Evolutionary conservation across 2,113 vertebrate genomes (phyloP).

Genomic region (Gulo gulo): DNA sequence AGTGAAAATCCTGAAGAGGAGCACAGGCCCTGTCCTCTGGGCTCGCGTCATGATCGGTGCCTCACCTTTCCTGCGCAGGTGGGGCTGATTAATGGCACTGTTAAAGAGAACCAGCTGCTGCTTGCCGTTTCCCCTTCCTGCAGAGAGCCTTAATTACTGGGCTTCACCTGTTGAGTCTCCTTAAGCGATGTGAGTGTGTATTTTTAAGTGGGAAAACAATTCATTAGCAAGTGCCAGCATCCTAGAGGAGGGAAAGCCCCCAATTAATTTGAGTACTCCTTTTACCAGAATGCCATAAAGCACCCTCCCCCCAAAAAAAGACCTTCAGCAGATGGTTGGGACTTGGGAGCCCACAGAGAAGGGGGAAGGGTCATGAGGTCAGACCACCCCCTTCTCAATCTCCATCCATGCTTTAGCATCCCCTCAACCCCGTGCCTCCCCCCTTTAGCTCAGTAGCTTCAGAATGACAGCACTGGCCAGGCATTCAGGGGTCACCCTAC

Average conservation of each 20-base stretch:
- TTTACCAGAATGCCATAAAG: background rate
- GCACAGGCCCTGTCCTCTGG: background rate
- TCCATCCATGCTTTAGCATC: background rate
- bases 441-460: background rate
- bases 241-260: slow-evolving; percentile 12
- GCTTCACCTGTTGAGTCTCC: slow-evolving; percentile 57
- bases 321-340: background rate
- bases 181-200: background rate
- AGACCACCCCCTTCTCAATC: background rate
- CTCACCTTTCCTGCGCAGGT: background rate
- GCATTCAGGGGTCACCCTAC: background rate
- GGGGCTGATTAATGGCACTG: background rate
- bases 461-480: background rate
- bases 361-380: background rate
- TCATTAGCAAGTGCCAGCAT: slow-evolving; percentile 44
- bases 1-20: background rate
- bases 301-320: background rate
- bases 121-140: background rate
- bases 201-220: slow-evolving; percentile 63
- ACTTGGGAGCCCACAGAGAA: background rate
- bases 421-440: no score
- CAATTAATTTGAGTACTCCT: background rate
- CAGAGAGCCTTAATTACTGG: slow-evolving; percentile 58
- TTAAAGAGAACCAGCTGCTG: slow-evolving; percentile 6
- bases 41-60: background rate